Base-by-base conservation (phyloP, 2,888 invertebrate species). In the Drosophila tripunctata region DNA sequence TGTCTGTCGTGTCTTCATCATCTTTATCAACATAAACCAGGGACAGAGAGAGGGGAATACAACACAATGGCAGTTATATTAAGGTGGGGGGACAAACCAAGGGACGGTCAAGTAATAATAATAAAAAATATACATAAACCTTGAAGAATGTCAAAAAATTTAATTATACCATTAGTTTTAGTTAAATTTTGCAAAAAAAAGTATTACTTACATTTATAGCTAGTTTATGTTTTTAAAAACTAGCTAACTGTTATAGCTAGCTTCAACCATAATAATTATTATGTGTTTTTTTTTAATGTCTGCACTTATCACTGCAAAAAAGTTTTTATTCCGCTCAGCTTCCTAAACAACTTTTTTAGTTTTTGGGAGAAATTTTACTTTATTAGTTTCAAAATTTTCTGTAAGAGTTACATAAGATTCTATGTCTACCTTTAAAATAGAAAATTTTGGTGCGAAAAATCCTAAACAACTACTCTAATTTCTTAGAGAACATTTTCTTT, bases 1-100 rank as follows among this genome's bases (percentile, higher is more conserved):
- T 31, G 31, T 40, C 48, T 54, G 63, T n/a, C 54, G 71, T 67
- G 50, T 24, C 64, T 70, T 50, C 54, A 35, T 63, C 36, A 62
- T 62, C 43, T 50, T 27, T 8, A 17, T 8, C 15, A n/a, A 24
- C 15, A n/a, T 24, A 27, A n/a, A n/a, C n/a, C 36, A 21, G 52
- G 36, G 41, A 43, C 10, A 41, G 40, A 19, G 4, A 33, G 38
- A n/a, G 47, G 47, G 48, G 10, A 40, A 15, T n/a, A n/a, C n/a
- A n/a, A 10, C 44, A 43, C 54, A 67, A 50, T 55, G 55, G 21
- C 15, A 12, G 30, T 40, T 36, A 24, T 45, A 24, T 45, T 36
- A 19, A 24, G 14, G 10, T 36, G 33, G 35, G 30, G n/a, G 24
- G 21, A 38, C 56, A 50, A 15, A 38, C 27, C 38, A 27, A 8